phyloP scores from a whole-genome alignment of 2,888 invertebrate genomes.

The Escarpia spicata region DNA sequence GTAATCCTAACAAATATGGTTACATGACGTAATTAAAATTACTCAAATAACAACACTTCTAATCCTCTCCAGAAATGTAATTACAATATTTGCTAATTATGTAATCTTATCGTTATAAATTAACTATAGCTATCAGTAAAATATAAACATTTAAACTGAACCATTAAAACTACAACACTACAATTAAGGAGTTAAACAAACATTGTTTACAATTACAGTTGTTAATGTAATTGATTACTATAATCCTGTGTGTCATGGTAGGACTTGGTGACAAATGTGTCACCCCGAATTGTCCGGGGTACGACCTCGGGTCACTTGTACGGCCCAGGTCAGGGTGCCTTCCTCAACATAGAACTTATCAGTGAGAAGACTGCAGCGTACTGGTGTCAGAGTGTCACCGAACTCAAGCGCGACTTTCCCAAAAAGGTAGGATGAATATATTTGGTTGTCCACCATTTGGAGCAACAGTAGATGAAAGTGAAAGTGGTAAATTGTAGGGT shows the following conservation, averaged over 20 bases:
- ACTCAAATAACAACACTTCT: no score
- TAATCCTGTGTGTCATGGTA: slow-evolving; percentile 59
- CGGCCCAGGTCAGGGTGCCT: slow-evolving; percentile 96
- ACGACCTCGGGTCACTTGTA: slow-evolving; percentile 89
- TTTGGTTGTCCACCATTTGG: no score
- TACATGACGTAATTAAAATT: no score
- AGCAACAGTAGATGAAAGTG: no score
- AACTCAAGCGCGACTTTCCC: slow-evolving; percentile 92
- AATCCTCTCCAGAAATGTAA: not conserved
- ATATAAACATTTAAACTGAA: not conserved
- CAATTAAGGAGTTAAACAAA: slow-evolving; percentile 54
- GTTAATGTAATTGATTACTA: not conserved
- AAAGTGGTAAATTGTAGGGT: no score
- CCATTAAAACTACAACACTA: not conserved
- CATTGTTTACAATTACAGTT: not conserved
- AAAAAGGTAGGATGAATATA: slow-evolving; percentile 72
- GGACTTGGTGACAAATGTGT: slow-evolving; percentile 96
- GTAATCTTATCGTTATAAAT: not conserved
- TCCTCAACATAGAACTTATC: slow-evolving; percentile 96
- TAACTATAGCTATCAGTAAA: not conserved
- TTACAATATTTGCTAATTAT: not conserved
- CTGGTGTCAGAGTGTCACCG: slow-evolving; percentile 88
- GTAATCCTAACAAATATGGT: no score
- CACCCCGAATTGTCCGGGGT: slow-evolving; percentile 94
- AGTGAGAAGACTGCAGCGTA: slow-evolving; percentile 95